Base-by-base conservation (phyloP, 2,797 vertebrate species). In the Myoxocephalus aenaeus region DNA sequence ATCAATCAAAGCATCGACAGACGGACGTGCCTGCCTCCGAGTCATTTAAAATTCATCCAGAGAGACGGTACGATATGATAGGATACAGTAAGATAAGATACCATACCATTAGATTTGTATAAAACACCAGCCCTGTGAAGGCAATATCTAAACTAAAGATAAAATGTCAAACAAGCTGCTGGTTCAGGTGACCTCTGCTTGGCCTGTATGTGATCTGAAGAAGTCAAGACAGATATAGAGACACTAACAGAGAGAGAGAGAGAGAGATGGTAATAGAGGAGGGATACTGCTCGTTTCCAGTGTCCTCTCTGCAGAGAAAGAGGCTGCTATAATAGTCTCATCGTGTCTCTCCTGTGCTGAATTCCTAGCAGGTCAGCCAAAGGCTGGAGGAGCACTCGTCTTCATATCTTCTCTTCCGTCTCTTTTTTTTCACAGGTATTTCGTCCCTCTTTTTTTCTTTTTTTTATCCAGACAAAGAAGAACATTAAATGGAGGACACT, bases 291-390 rank as follows among this genome's bases (percentile, higher is more conserved):
- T 34, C 34, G 34, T 34, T 69, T 77, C 76, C 81, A 57, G 73
- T 85, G 82, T 85, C 75, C 84, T 83, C 70, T 80, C 67, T 27
- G 12, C 70, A 65, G 65, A 76, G 63, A 73, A 83, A 68, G 77
- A 82, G 34, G 76, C 81, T 58, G 76, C 74, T 67, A 20, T 46
- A 71, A 80, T 14, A 40, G 63, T 74, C 73, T 73, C 68, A 17
- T 29, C 51, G 75, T 61, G 65, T 80, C 82, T 81, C 48, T 56
- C 56, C 38, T 53, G 64, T 11, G 73, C 76, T 75, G 81, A 79
- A 85, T 87, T 77, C 70, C 40, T 2, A 4, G 68, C 73, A 71
- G 89, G 85, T 88, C 91, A 84, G 87, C 91, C 87, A 90, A 77
- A 85, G 87, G 80, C 80, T 53, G 82, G 48, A 73, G 63, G 22